Evolutionary conservation across 2,113 vertebrate genomes (phyloP), one percentile per base, ranked within the genome.

Genomic region (Entosphenus tridentatus): DNA sequence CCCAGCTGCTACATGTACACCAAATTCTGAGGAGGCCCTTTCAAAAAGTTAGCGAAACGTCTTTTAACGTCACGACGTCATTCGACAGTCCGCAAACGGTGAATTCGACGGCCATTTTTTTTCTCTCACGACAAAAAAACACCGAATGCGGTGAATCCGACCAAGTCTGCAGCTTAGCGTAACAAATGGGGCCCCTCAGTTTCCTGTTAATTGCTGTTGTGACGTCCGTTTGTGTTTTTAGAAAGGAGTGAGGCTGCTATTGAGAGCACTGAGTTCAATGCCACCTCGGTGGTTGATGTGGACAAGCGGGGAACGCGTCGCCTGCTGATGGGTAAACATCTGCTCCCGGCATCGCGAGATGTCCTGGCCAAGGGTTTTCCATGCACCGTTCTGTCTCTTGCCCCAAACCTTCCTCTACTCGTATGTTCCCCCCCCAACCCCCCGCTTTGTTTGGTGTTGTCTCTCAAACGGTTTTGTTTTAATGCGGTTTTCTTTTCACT

Each of bases 211-310:
- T 21, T 9, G 62, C 62, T 65, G 62, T 65, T n/a, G 8, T 65
- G 62, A 21, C 62, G 21, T 65, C 21, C 21, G 62, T 65, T 65
- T 65, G 62, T 65, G n/a, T 65, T 62, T 65, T 65, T 97, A 97
- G 92, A 96, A 84, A 87, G 87, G 89, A 89, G 92, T 97, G 89
- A 95, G 91, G 91, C 92, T 96, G 92, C 91, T 95, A 95, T 96
- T 93, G 92, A 96, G 89, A 90, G 88, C 86, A 87, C 88, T 88
- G 87, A 89, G 87, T 85, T 88, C 89, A 96, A 83, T 95, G 81
- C 92, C 91, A 95, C 89, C 89, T 97, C 92, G 96, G 85, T 96
- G 93, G 87, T 89, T 97, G 92, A 97, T 96, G 92, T 97, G 89
- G 92, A 96, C 92, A 97, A 92, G 89, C 86, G 92, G 85, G 91